These are phyloP conservation scores for Drosophila anomelani DNA, from an alignment of 2,888 invertebrate species.

Conservation along the genomic window DNA sequence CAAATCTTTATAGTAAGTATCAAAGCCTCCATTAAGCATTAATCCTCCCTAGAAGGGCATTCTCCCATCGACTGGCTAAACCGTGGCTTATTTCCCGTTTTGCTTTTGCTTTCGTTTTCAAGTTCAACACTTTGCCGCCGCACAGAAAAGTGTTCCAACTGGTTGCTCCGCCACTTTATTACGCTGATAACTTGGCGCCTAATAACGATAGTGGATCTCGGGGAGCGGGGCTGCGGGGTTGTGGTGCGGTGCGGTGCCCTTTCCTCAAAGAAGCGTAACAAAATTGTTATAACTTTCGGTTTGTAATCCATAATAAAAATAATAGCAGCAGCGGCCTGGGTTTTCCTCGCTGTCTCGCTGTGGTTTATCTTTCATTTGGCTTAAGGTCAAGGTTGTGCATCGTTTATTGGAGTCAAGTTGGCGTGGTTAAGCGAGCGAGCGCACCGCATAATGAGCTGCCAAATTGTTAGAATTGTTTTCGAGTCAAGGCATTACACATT, in stretches of 20 bases:
- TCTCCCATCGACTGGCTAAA: conserved; percentile 24
- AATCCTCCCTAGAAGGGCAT: conserved; percentile 28
- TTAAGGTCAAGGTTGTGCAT: conserved; percentile 76
- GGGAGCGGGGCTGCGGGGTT: background rate
- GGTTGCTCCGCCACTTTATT: conserved; percentile 77
- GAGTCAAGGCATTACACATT: conserved; percentile 54
- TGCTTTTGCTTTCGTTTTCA: conserved; percentile 77
- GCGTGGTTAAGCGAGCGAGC: conserved; percentile 49
- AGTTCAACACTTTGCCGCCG: conserved; percentile 76
- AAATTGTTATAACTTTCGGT: conserved; percentile 77
- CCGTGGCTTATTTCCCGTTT: conserved; percentile 21
- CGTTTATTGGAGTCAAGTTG: conserved; percentile 66
- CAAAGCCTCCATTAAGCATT: background rate
- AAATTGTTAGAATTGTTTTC: conserved; percentile 74
- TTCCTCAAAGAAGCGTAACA: conserved; percentile 81
- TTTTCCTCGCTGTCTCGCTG: conserved; percentile 15
- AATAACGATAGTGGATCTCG: conserved; percentile 23
- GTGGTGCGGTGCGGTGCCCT: conserved; percentile 48
- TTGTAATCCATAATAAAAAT: conserved; percentile 67
- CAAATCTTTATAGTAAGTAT: too few relatives aligned
- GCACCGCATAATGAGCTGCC: conserved; percentile 74
- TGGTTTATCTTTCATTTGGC: conserved; percentile 42
- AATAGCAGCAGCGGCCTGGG: conserved; percentile 47
- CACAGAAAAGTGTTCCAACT: conserved; percentile 69
- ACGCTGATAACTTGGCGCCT: conserved; percentile 59